phyloP scores from a whole-genome alignment of 2,113 vertebrate species.

The Gopherus evgoodei region DNA sequence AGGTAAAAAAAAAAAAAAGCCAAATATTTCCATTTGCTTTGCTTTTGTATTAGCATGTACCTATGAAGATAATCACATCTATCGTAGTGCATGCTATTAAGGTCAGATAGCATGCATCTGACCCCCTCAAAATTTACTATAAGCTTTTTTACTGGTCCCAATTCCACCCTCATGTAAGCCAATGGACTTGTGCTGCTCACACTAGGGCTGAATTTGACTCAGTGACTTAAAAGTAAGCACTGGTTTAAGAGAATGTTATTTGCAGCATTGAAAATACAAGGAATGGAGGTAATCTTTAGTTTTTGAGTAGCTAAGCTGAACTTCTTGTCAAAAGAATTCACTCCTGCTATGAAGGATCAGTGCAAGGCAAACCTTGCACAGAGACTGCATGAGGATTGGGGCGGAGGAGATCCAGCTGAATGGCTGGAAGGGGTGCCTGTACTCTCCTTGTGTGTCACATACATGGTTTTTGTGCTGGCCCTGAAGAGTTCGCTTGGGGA shows the following conservation, averaged over 20 bases:
- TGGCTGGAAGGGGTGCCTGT: neutral
- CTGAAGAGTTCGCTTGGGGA: neutral
- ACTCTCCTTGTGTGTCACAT: neutral
- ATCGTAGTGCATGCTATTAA: neutral
- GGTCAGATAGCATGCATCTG: neutral
- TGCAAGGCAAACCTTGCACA: neutral
- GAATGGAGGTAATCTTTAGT: neutral
- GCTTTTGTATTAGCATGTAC: neutral
- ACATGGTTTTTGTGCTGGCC: neutral
- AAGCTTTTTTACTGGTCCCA: neutral
- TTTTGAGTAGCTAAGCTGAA: neutral
- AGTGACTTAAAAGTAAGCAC: neutral
- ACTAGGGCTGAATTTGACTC: neutral
- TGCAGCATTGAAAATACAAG: neutral
- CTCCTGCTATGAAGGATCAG: neutral
- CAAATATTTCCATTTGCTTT: neutral
- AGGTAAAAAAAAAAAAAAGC: neutral
- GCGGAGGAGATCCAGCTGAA: neutral
- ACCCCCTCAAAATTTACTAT: neutral
- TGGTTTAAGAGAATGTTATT: neutral
- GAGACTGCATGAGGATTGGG: neutral
- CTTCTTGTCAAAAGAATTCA: neutral
- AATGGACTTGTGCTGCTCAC: neutral
- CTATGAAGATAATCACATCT: neutral
- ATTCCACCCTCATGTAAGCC: neutral